These are phyloP conservation scores for Atherinosoma microstoma DNA, from an alignment of 2,797 vertebrate species.

Conservation along the genomic window DNA sequence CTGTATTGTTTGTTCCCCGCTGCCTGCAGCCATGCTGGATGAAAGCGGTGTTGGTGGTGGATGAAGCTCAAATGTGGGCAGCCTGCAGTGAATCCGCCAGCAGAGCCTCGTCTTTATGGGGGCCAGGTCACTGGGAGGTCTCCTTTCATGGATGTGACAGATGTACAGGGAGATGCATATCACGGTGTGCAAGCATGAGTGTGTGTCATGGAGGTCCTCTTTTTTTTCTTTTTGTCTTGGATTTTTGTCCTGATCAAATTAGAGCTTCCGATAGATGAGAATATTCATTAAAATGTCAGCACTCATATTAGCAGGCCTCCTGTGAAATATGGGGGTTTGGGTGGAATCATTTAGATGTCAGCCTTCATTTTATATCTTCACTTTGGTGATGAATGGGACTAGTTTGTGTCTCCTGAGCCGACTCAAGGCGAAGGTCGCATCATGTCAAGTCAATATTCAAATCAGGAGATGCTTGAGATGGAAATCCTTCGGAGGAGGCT, in stretches of 20 bases:
- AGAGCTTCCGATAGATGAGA: conserved; percentile 64
- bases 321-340: conserved; percentile 66
- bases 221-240: conserved; percentile 6
- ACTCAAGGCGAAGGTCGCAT: conserved; percentile 50
- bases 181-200: background rate
- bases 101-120: conserved; percentile 55
- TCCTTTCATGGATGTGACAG: conserved; percentile 63
- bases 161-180: conserved; percentile 51
- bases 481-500: background rate
- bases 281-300: conserved; percentile 80
- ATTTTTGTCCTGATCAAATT: conserved; percentile 68
- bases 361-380: conserved; percentile 52
- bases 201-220: background rate
- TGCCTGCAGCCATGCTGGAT: conserved; percentile 62
- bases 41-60: conserved; percentile 58
- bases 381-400: conserved; percentile 64
- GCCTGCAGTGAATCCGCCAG: conserved; percentile 49
- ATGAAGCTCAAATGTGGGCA: conserved; percentile 51
- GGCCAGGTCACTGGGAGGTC: conserved; percentile 71
- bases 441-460: conserved; percentile 58
- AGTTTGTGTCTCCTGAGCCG: conserved; percentile 51
- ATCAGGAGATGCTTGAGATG: conserved; percentile 29
- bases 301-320: conserved; percentile 59
- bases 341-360: conserved; percentile 68
- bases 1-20: conserved; percentile 45